phyloP scores from a whole-genome alignment of 2,113 vertebrate genomes.

The Setophaga petechia region DNA sequence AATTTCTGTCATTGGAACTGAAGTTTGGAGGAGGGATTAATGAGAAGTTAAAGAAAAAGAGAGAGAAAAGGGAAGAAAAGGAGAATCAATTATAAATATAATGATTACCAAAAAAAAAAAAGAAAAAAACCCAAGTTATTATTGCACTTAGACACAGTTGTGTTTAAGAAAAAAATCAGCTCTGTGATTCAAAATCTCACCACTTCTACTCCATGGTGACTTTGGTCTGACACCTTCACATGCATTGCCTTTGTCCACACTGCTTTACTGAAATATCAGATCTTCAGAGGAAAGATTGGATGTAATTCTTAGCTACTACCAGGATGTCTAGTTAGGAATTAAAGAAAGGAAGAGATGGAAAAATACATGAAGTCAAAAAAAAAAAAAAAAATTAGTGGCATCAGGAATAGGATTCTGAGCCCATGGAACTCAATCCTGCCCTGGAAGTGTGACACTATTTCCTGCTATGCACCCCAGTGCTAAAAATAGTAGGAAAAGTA shows the following conservation, averaged over 20 bases:
- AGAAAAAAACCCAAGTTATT: not conserved
- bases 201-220: not conserved
- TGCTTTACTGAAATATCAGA: not conserved
- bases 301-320: not conserved
- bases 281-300: not conserved
- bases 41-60: not conserved
- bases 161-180: not conserved
- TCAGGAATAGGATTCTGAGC: not conserved
- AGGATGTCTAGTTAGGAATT: not conserved
- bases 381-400: not conserved
- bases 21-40: not conserved
- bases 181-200: not conserved
- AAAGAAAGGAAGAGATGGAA: not conserved
- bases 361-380: not conserved
- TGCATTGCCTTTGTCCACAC: not conserved
- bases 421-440: not conserved
- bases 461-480: not conserved
- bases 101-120: not conserved
- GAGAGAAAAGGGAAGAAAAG: not conserved
- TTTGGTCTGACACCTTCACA: not conserved
- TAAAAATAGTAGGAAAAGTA: not conserved
- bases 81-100: not conserved
- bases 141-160: not conserved
- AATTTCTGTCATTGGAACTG: not conserved
- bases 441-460: not conserved